Evolutionary conservation across 1,140 invertebrate genomes (phyloP), one percentile per base, ranked within the genome.

Genomic region (Glossosoma conforme): DNA sequence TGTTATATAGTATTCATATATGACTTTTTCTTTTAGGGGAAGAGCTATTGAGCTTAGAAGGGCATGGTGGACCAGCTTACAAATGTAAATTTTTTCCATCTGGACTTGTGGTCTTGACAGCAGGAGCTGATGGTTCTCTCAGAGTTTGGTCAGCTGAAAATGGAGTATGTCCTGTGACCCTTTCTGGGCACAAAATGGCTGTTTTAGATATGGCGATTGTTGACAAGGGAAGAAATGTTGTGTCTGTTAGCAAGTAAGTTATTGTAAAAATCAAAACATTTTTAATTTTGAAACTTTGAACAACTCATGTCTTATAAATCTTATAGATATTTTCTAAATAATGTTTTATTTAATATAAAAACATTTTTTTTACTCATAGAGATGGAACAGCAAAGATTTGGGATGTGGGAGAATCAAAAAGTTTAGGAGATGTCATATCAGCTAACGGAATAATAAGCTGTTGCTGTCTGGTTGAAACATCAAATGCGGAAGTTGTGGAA

Each of bases 81-180:
- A 77, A 72, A 45, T 84, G 83, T 61, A 68, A 69, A 38, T 86
- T 86, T 62, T 88, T 87, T 58, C 86, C 85, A 22, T 86, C 84
- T 45, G 84, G 83, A 4, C 61, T 83, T 38, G 85, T 87, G 17
- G 66, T 85, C 1, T 64, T 88, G 35, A 80, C 78, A 44, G 82
- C 79, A 45, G 83, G 84, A 2, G 80, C 82, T 32, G 86, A 89
- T 70, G 81, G 84, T 60, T 74, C 75, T 28, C 67, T 85, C 1
- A 81, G 82, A 60, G 78, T 89, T 44, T 88, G 85, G 84, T 83
- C 79, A 46, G 81, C 81, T 3, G 78, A 83, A 58, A 79, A 77
- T 42, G 85, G 84, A 25, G 62, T 76, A 17, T 84, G 83, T 68
- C 80, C 83, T 36, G 79, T 80, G 1, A 84, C 81, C 11, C 64